Conservation (phyloP, 2,113 vertebrate genomes). For the Phylloscopus whistleri region DNA sequence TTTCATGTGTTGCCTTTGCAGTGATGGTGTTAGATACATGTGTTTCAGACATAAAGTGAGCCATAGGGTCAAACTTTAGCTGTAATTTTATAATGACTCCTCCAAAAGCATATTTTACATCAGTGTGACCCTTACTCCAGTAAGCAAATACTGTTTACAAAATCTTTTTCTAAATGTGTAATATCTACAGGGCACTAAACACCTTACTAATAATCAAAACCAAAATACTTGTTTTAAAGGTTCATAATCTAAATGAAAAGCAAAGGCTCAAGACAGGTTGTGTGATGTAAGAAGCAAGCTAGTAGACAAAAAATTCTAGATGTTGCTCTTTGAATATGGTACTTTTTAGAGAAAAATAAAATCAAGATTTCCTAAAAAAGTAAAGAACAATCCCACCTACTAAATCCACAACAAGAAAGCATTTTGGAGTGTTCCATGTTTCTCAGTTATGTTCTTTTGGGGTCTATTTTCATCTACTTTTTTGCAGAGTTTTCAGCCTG, state of each 20-base stretch:
- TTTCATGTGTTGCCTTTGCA: background rate
- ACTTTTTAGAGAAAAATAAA: background rate
- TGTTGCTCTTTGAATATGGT: background rate
- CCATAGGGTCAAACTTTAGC: background rate
- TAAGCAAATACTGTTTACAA: background rate
- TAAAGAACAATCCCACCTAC: background rate
- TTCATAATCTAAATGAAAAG: background rate
- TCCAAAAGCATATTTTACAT: background rate
- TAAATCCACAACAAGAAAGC: background rate
- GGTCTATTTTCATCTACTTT: constrained; percentile 9
- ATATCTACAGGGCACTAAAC: background rate
- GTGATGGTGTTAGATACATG: rapidly evolving
- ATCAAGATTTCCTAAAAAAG: background rate
- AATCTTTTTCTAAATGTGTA: background rate
- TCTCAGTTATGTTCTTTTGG: background rate
- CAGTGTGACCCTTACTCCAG: background rate
- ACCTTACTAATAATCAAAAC: background rate
- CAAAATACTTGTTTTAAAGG: background rate
- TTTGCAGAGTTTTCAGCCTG: background rate
- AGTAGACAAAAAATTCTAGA: background rate
- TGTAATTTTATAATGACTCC: background rate
- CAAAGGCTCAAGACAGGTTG: background rate
- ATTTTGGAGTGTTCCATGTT: background rate
- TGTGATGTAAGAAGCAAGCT: background rate
- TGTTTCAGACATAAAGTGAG: background rate